Evolutionary conservation across 2,888 invertebrate species (phyloP).

Genomic region (Caenorhabditis angaria): DNA sequence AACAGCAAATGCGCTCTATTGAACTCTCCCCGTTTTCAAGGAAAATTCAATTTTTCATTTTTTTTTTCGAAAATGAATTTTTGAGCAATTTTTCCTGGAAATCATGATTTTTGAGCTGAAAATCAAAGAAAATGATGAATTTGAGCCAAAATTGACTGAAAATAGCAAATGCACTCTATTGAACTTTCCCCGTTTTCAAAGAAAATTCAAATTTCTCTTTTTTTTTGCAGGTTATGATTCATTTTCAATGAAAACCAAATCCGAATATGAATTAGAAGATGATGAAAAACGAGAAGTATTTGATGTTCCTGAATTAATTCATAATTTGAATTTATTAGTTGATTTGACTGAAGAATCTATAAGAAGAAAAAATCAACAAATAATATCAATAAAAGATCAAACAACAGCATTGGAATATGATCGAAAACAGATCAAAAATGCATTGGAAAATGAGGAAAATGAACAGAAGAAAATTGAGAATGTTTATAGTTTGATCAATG

Average conservation of each 20-base stretch:
- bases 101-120: too few species aligned
- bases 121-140: too few species aligned
- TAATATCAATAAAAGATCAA: constrained; percentile 76
- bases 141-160: too few species aligned
- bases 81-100: too few species aligned
- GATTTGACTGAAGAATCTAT: constrained; percentile 95
- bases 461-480: constrained; percentile 79
- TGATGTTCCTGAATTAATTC: constrained; percentile 85
- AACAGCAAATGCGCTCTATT: too few species aligned
- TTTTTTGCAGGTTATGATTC: constrained; percentile 70
- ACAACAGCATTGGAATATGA: constrained; percentile 84
- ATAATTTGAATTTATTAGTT: constrained; percentile 89
- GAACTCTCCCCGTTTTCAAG: too few species aligned
- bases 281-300: constrained; percentile 75
- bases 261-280: constrained; percentile 72
- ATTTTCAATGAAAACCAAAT: constrained; percentile 63
- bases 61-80: too few species aligned
- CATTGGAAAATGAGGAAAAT: constrained; percentile 80
- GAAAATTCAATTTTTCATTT: too few species aligned
- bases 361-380: constrained; percentile 83
- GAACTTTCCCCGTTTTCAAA: too few species aligned
- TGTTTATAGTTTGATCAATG: constrained; percentile 40
- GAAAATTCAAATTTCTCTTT: too few species aligned
- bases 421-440: constrained; percentile 79
- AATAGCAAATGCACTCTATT: too few species aligned